Conservation (phyloP, 2,113 vertebrate genomes). For the Laterallus jamaicensis region DNA sequence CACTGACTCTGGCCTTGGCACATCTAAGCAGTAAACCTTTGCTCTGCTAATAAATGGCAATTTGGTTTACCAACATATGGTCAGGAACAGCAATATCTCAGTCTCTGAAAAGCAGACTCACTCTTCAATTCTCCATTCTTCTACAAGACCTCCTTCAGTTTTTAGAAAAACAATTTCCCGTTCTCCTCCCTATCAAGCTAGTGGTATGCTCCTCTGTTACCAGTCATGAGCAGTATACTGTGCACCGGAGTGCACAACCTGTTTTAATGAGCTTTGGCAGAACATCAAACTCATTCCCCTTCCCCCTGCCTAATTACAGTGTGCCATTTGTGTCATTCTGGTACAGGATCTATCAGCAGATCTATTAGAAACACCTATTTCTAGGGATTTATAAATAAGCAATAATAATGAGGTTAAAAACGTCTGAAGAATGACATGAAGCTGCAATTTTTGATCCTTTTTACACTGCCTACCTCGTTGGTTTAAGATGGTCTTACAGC, state of each 20-base stretch:
- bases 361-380: constrained; percentile 13
- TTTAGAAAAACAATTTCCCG: not conserved
- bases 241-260: constrained; percentile 16
- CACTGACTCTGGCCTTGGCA: not conserved
- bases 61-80: not conserved
- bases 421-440: not conserved
- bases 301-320: not conserved
- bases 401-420: constrained; percentile 24
- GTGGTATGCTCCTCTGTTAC: not conserved
- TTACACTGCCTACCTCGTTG: not conserved
- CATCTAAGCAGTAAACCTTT: not conserved
- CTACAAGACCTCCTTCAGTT: not conserved
- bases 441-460: not conserved
- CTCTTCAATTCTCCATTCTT: not conserved
- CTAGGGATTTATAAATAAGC: constrained; percentile 25
- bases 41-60: not conserved
- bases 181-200: not conserved
- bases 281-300: constrained; percentile 16
- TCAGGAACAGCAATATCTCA: not conserved
- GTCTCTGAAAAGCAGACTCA: not conserved
- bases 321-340: constrained; percentile 23
- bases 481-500: not conserved
- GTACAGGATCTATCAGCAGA: constrained; percentile 35
- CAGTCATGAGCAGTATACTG: not conserved
- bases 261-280: constrained; percentile 56